Conservation (phyloP, 2,797 vertebrate species). For the Sciurus carolinensis region DNA sequence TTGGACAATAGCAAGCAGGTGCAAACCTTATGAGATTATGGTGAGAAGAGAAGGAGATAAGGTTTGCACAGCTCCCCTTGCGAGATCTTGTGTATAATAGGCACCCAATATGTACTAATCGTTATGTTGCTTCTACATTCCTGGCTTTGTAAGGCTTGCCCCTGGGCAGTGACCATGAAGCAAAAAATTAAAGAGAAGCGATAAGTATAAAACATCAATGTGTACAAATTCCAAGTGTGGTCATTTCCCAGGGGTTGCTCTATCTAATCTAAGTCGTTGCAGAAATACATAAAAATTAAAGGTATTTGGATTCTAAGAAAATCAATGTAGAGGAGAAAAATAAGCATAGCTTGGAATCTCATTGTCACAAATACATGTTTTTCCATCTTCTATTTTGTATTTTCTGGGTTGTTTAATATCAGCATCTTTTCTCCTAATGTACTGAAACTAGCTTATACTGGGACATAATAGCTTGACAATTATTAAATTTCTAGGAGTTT, state of each 20-base stretch:
- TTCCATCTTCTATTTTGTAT: neutral
- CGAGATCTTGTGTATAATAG: neutral
- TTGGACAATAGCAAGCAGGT: neutral
- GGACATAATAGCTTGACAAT: neutral
- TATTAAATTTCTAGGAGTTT: neutral
- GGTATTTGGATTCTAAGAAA: neutral
- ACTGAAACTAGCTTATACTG: neutral
- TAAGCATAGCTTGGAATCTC: neutral
- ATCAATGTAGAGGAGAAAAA: neutral
- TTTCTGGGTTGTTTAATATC: neutral
- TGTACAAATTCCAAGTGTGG: neutral
- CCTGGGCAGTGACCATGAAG: neutral
- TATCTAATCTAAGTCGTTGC: neutral
- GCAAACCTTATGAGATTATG: neutral
- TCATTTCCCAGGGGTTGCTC: neutral
- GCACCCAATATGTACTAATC: neutral
- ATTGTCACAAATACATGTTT: neutral
- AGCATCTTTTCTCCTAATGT: neutral
- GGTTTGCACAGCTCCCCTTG: neutral
- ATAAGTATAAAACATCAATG: neutral
- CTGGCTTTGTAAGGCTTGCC: neutral
- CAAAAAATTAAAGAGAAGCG: neutral
- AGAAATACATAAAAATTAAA: neutral
- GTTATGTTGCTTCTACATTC: neutral
- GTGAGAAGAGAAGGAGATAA: neutral